Evolutionary conservation across 2,113 vertebrate genomes (phyloP).

Genomic region (Mobula birostris): DNA sequence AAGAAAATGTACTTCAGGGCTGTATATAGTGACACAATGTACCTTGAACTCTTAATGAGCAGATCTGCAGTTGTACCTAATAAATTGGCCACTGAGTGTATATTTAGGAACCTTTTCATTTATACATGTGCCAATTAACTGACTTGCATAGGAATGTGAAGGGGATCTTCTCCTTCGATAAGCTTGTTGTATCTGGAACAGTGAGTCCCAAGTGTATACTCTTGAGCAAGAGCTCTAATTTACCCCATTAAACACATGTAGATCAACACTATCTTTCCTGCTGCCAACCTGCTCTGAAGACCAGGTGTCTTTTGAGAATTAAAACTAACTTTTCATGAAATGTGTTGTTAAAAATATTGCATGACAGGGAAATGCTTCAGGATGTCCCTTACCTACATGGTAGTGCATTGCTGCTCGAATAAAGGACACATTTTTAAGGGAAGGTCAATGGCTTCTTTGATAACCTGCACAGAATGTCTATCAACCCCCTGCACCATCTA

Average conservation of each 20-base stretch:
- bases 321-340: not conserved
- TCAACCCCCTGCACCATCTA: not conserved
- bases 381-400: not conserved
- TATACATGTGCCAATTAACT: not conserved
- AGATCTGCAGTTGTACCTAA: no score
- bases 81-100: no score
- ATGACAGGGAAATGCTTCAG: not conserved
- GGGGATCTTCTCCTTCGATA: not conserved
- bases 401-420: not conserved
- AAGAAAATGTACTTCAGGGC: no score
- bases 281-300: no score
- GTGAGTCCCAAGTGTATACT: not conserved
- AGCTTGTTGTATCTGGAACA: not conserved
- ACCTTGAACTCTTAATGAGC: no score
- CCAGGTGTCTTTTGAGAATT: not conserved
- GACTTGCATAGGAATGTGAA: not conserved
- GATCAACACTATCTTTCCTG: not conserved
- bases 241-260: not conserved
- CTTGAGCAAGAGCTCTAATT: not conserved
- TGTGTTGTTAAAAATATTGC: not conserved
- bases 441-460: not conserved
- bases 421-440: not conserved
- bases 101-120: not conserved
- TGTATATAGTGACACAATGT: no score
- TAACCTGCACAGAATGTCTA: not conserved